Evolutionary conservation across 2,113 vertebrate species (phyloP).

Genomic region (Trochalopteron elliotii): DNA sequence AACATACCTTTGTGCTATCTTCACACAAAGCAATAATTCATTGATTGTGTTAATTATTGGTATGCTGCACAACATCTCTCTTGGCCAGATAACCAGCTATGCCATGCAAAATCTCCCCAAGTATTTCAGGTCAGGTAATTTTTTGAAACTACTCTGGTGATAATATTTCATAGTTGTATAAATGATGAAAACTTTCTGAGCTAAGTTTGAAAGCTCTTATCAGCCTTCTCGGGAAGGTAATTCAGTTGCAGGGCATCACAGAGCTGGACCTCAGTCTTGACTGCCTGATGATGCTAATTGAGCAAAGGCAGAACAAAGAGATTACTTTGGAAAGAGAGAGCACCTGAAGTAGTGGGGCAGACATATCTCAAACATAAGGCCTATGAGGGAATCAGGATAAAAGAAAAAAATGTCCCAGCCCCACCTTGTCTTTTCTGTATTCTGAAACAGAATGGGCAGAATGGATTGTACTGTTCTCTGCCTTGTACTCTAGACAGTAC

Average conservation of each 20-base stretch:
- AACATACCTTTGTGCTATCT: background rate
- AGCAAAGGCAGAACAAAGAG: background rate
- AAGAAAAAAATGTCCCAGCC: background rate
- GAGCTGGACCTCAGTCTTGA: background rate
- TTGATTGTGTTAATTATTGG: conserved; percentile 11
- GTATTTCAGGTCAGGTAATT: background rate
- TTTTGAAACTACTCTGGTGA: background rate
- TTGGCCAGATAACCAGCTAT: background rate
- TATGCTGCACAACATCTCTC: background rate
- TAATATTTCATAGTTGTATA: background rate
- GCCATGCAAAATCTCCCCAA: background rate
- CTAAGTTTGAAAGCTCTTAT: background rate
- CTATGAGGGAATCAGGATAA: background rate
- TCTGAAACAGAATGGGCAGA: background rate
- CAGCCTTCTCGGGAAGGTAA: background rate
- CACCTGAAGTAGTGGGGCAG: background rate
- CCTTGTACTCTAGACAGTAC: too few relatives aligned
- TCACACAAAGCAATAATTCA: conserved; percentile 21
- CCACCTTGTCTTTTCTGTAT: background rate
- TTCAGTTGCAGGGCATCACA: background rate
- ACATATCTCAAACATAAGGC: background rate
- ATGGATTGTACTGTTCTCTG: rapidly evolving
- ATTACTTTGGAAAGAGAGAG: background rate
- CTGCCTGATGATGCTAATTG: background rate
- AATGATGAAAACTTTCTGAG: background rate